Conservation (phyloP, 1,140 invertebrate species). For the Rhynchophorus ferrugineus region DNA sequence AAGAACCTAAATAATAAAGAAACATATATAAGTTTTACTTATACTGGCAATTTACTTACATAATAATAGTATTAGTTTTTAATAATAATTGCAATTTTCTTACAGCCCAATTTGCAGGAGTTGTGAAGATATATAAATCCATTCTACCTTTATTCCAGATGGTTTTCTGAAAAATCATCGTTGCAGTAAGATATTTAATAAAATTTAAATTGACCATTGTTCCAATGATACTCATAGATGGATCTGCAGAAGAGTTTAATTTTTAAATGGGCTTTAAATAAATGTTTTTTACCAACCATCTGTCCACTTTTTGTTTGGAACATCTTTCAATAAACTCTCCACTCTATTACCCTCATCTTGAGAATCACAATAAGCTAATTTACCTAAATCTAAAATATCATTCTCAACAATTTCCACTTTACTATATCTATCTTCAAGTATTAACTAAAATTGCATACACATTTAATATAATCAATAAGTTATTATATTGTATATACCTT, state of each 20-base stretch:
- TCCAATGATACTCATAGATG: slow-evolving; percentile 32
- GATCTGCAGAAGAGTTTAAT: slow-evolving; percentile 24
- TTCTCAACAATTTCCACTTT: slow-evolving; percentile 10
- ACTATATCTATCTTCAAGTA: not conserved
- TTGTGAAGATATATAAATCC: slow-evolving; percentile 32
- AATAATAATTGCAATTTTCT: slow-evolving; percentile 15
- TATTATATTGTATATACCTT: not conserved
- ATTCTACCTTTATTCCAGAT: slow-evolving; percentile 28
- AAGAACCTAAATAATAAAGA: not conserved
- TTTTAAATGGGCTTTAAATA: not conserved
- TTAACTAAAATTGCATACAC: not conserved
- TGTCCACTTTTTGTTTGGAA: slow-evolving; percentile 34
- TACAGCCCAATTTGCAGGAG: slow-evolving; percentile 31
- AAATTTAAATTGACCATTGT: slow-evolving; percentile 28
- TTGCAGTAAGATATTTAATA: slow-evolving; percentile 30
- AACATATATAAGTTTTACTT: not conserved
- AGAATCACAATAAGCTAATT: slow-evolving; percentile 30
- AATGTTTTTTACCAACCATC: slow-evolving; percentile 27
- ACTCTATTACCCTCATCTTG: slow-evolving; percentile 31
- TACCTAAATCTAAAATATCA: slow-evolving; percentile 28
- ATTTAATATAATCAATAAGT: not conserved
- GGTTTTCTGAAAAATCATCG: slow-evolving; percentile 29
- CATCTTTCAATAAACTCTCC: slow-evolving; percentile 24
- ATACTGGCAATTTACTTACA: not conserved
- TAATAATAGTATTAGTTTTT: slow-evolving; percentile 3